A percentile compares a stretch with the other conserved stretches of the same genome.
These are phyloP conservation scores for Takifugu flavidus DNA, from an alignment of 2,113 vertebrate genomes.

Conservation along the genomic window DNA sequence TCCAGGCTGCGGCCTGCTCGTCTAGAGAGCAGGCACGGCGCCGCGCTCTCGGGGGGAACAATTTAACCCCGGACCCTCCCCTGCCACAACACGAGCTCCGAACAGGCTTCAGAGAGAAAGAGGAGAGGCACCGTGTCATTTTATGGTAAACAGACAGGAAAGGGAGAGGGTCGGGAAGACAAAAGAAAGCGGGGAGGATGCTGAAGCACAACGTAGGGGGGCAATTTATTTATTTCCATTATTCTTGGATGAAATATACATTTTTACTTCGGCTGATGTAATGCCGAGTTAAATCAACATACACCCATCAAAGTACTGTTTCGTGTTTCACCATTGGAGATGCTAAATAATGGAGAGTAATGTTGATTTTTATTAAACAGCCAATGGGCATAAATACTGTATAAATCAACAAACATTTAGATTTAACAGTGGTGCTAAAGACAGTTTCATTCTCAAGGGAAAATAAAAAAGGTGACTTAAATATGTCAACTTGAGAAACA, in stretches of 20 bases:
- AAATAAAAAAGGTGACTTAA: no score
- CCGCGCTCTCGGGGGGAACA: slow-evolving; percentile 78
- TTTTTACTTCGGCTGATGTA: slow-evolving; percentile 1
- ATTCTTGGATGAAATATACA: neutral
- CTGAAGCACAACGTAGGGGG: neutral
- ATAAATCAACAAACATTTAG: no score
- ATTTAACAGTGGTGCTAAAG: no score
- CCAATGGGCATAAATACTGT: no score
- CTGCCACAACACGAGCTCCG: slow-evolving; percentile 77
- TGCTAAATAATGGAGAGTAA: no score
- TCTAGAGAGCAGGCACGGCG: slow-evolving; percentile 79
- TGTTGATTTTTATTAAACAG: no score
- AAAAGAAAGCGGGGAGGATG: neutral
- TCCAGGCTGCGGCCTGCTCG: slow-evolving; percentile 79
- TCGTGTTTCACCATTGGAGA: no score
- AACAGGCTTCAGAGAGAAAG: slow-evolving; percentile 78
- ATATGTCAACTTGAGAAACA: no score
- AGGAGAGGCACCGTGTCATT: slow-evolving; percentile 75
- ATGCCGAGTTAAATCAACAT: no score
- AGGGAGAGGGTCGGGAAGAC: slow-evolving; percentile 12
- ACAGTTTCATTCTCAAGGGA: no score
- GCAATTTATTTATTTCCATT: neutral
- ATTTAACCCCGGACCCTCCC: slow-evolving; percentile 73
- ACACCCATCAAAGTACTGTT: no score
- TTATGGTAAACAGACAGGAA: slow-evolving; percentile 37